Percentiles rank a stretch among this genome's conserved stretches.
Conservation (phyloP, 2,888 invertebrate species). For the Itoplectis maculator region DNA sequence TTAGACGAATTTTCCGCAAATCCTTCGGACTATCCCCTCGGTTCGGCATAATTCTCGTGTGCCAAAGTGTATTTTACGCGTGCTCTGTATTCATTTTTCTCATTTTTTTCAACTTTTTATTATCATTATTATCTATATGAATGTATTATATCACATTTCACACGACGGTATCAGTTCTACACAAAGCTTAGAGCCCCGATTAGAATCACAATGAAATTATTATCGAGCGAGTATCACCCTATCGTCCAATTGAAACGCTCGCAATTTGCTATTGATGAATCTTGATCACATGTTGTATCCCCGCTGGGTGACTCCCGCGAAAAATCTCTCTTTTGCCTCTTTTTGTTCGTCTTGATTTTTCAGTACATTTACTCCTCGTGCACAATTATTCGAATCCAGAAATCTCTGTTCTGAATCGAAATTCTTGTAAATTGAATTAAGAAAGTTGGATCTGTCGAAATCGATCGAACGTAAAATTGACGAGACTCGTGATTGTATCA, state of each 20-base stretch:
- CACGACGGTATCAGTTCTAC: slow-evolving; percentile 77
- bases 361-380: neutral
- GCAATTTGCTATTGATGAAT: slow-evolving; percentile 47
- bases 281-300: slow-evolving; percentile 38
- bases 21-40: too few species aligned
- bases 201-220: slow-evolving; percentile 49
- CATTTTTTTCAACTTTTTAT: slow-evolving; percentile 41
- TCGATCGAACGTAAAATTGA: neutral
- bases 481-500: neutral
- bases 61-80: slow-evolving; percentile 29
- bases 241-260: slow-evolving; percentile 16
- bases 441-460: neutral
- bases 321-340: slow-evolving; percentile 24
- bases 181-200: slow-evolving; percentile 64
- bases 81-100: slow-evolving; percentile 38
- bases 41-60: slow-evolving; percentile 57
- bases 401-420: neutral
- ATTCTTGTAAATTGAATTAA: neutral
- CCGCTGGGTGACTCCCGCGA: slow-evolving; percentile 4
- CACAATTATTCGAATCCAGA: neutral
- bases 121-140: slow-evolving; percentile 70
- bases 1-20: too few species aligned
- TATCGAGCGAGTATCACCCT: slow-evolving; percentile 25
- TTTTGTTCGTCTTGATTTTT: slow-evolving; percentile 15
- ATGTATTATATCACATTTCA: slow-evolving; percentile 80